phyloP scores from a whole-genome alignment of 1,140 invertebrate genomes.

The Capitella teleta region DNA sequence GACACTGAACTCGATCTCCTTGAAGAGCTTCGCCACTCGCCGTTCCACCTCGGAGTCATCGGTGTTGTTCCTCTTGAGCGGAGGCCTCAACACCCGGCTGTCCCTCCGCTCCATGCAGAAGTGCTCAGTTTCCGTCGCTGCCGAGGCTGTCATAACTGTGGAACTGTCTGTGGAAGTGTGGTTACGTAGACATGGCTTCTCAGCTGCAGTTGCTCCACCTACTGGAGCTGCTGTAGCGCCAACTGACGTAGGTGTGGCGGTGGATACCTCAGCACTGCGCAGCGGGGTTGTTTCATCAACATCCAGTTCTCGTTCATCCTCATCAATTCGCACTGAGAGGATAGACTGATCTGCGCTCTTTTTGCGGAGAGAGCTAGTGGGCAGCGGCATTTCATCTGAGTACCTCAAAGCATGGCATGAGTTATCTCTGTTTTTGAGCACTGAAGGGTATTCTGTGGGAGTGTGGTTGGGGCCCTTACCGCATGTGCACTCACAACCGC shows the following conservation, averaged over 20 bases:
- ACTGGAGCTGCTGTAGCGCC: not conserved
- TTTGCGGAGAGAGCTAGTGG: conserved; percentile 3
- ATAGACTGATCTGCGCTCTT: conserved; percentile 11
- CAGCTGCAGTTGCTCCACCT: not conserved
- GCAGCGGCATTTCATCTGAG: not conserved
- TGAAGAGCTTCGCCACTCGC: conserved; percentile 6
- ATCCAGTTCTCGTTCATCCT: conserved; percentile 10
- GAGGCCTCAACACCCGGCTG: not conserved
- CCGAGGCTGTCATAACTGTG: not conserved
- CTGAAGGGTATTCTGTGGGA: too few relatives aligned
- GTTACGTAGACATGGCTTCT: too few relatives aligned
- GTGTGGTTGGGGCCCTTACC: not conserved
- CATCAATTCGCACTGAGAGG: conserved; percentile 6
- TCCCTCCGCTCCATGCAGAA: not conserved
- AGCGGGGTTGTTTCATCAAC: conserved; percentile 5
- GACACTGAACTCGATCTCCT: conserved; percentile 11
- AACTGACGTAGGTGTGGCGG: not conserved
- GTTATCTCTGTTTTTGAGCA: not conserved
- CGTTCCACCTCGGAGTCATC: conserved; percentile 13
- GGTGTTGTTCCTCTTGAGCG: conserved; percentile 11
- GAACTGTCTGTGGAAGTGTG: not conserved
- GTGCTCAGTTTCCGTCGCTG: not conserved
- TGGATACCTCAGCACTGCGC: not conserved
- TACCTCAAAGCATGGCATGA: not conserved
- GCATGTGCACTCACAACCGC: not conserved